A percentile compares a stretch with the other conserved stretches of the same genome.
phyloP scores from a whole-genome alignment of 2,888 invertebrate species.

The Glaucopsyche alexis region DNA sequence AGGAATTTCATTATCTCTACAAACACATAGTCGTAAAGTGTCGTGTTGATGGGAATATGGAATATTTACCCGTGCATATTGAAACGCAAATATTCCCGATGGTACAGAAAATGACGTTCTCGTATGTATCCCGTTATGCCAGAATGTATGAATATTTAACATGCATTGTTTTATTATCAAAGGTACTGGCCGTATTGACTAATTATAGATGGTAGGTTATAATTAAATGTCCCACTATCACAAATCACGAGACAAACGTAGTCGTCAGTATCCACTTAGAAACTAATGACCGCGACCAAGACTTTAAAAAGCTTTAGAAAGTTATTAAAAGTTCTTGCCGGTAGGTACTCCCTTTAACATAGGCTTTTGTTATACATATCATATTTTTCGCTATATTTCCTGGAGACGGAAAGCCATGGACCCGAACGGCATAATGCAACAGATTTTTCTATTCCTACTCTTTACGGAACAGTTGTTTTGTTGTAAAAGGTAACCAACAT shows the following conservation, averaged over 20 bases:
- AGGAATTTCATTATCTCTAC: conserved; percentile 22
- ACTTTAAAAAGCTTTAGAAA: neutral
- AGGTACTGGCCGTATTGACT: conserved; percentile 37
- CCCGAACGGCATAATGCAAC: neutral
- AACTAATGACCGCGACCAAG: neutral
- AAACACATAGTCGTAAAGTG: conserved; percentile 2
- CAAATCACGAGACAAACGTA: conserved; percentile 5
- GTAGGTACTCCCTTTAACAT: neutral
- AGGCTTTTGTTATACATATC: neutral
- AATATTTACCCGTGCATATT: conserved; percentile 27
- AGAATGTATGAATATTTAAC: conserved; percentile 55
- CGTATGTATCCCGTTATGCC: conserved; percentile 49
- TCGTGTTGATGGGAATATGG: conserved; percentile 7
- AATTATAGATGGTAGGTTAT: conserved; percentile 42
- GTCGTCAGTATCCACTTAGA: neutral
- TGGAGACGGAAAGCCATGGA: neutral
- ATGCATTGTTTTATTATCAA: conserved; percentile 47
- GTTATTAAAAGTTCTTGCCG: neutral
- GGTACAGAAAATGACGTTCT: conserved; percentile 48
- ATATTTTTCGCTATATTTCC: neutral
- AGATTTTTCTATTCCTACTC: neutral
- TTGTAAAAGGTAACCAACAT: neutral
- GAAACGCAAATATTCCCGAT: conserved; percentile 25
- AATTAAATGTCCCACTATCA: conserved; percentile 40
- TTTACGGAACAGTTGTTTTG: neutral